Conservation (phyloP, 2,113 vertebrate species). For the Callipepla californica region DNA sequence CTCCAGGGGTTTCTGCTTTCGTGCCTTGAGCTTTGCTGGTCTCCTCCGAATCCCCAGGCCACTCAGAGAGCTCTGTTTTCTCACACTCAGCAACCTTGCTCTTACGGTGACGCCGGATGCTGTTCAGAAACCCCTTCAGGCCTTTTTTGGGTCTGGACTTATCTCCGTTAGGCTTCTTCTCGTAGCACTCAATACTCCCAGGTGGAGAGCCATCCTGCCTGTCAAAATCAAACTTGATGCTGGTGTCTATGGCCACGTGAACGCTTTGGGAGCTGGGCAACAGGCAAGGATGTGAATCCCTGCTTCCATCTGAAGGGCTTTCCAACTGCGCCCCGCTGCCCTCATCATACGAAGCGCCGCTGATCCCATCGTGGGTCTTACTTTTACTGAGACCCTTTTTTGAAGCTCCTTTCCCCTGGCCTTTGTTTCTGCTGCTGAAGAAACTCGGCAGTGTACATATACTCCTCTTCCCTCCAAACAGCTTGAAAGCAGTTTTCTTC, state of each 20-base stretch:
- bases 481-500: constrained; percentile 90
- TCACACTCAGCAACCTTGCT: constrained; percentile 81
- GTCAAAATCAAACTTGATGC: constrained; percentile 28
- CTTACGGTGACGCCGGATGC: constrained; percentile 90
- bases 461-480: constrained; percentile 92
- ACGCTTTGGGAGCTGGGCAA: constrained; percentile 76
- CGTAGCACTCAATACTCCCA: constrained; percentile 69
- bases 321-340: not conserved
- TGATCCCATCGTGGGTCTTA: constrained; percentile 90
- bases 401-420: constrained; percentile 80
- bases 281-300: not conserved
- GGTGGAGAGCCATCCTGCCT: constrained; percentile 68
- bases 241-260: constrained; percentile 53
- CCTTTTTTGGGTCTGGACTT: constrained; percentile 87
- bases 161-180: constrained; percentile 80
- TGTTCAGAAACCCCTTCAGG: constrained; percentile 92
- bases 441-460: constrained; percentile 95
- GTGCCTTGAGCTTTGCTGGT: constrained; percentile 21
- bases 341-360: constrained; percentile 76
- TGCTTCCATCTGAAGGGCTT: not conserved
- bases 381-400: constrained; percentile 92
- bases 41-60: constrained; percentile 58
- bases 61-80: constrained; percentile 71
- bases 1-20: not conserved
- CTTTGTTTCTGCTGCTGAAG: constrained; percentile 88